Evolutionary conservation across 1,140 invertebrate genomes (phyloP), one percentile per base, ranked within the genome.

Genomic region (Magallana ariakensis): DNA sequence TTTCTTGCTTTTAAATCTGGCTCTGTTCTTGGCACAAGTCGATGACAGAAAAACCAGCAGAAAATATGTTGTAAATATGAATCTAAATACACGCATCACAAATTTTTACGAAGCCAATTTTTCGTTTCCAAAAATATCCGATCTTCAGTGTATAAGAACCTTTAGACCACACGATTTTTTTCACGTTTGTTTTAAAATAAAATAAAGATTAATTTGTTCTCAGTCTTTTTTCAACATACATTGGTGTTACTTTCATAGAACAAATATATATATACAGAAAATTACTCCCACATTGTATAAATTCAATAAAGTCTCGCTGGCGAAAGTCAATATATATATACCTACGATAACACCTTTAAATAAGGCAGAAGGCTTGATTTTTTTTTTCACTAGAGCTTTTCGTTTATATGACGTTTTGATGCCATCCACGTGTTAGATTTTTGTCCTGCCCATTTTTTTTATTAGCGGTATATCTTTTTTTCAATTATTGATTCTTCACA

Each of bases 31-130:
- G 26, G 22, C 66, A 70, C 66, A 70, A 11, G 66, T 70, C 7
- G 66, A 70, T 8, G 66, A 70, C 19, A 70, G 66, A 26, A 70
- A 70, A 11, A 70, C 66, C 22, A 70, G 19, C 19, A 70, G 9
- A 70, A 70, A 70, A 26, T 70, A 70, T 70, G 22, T 26, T 70
- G 66, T 70, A 26, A 70, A 26, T 70, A 70, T 70, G 13, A 70
- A 70, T 22, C 22, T 70, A 70, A 70, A 70, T 70, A 70, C 11
- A 70, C 66, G 66, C 66, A 70, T 70, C 66, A 70, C 66, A 70
- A 26, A 8, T 70, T 8, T 70, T 22, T 70, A 19, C 5, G 4
- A 26, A 19, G 19, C 13, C 15, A 7, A 11, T 22, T 22, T n/a
- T 19, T 22, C 26, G 19, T 70, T 10, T 33, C 11, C 6, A 70